Evolutionary conservation across 1,140 invertebrate species (phyloP).

Genomic region (Caerostris darwini): DNA sequence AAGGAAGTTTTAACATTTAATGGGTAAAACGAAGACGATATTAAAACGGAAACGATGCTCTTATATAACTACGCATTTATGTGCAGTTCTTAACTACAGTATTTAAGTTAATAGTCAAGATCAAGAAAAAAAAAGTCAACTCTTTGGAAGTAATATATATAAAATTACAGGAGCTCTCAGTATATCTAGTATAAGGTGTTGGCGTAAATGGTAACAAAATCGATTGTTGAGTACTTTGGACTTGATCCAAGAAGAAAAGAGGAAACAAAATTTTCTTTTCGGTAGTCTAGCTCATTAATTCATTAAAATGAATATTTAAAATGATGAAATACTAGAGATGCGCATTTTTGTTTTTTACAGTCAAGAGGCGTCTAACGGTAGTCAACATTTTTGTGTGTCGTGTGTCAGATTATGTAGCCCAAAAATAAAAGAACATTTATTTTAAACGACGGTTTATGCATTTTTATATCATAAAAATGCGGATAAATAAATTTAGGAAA

Average conservation of each 20-base stretch:
- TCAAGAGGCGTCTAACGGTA: not conserved
- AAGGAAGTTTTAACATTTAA: constrained; percentile 12
- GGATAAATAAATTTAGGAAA: constrained; percentile 3
- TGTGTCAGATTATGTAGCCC: not conserved
- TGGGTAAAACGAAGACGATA: constrained; percentile 12
- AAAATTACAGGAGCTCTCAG: constrained; percentile 32
- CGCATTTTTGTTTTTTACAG: not conserved
- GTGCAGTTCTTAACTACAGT: constrained; percentile 8
- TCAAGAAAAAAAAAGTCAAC: not conserved
- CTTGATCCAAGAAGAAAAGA: not conserved
- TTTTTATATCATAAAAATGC: not conserved
- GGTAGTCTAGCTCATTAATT: constrained; percentile 15
- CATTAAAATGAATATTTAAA: constrained; percentile 41
- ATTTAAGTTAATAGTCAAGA: constrained; percentile 22
- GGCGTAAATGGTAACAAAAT: not conserved
- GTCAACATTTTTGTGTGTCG: not conserved
- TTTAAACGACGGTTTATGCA: not conserved
- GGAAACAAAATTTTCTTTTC: not conserved
- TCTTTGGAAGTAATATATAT: constrained; percentile 17
- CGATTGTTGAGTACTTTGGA: constrained; percentile 39
- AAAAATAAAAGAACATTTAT: constrained; percentile 15
- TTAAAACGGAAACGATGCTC: not conserved
- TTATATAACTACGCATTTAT: constrained; percentile 3
- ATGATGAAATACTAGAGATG: constrained; percentile 13
- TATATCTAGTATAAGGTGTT: not conserved